Evolutionary conservation across 2,113 vertebrate species (phyloP).

Genomic region (Triplophysa tibetana): DNA sequence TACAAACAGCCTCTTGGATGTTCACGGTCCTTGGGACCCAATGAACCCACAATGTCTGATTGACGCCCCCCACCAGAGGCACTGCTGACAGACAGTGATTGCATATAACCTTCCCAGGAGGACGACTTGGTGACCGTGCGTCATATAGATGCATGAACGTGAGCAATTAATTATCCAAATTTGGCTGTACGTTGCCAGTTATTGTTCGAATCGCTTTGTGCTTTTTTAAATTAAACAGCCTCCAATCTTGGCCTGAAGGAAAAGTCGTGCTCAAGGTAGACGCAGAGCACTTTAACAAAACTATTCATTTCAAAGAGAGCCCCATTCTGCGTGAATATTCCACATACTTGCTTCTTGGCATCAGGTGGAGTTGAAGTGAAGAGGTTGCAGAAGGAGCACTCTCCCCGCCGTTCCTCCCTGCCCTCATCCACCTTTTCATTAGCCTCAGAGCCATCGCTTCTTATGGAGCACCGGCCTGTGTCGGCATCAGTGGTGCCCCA

Average conservation of each 20-base stretch:
- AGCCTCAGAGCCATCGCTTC: constrained; percentile 22
- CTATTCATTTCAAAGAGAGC: constrained; percentile 2
- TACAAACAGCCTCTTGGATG: constrained; percentile 51
- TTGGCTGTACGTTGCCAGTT: neutral
- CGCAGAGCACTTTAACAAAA: constrained; percentile 12
- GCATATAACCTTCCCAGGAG: neutral
- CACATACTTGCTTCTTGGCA: constrained; percentile 17
- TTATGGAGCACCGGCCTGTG: constrained; percentile 23
- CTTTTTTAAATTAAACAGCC: neutral
- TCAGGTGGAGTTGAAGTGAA: constrained; percentile 39
- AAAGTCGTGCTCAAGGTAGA: neutral
- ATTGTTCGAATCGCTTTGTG: constrained; percentile 1
- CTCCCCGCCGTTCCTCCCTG: constrained; percentile 7
- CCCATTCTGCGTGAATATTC: neutral
- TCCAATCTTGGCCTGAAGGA: neutral
- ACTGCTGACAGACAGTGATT: constrained; percentile 23
- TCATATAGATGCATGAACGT: neutral
- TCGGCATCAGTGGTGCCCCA: constrained; percentile 19
- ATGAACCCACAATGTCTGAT: constrained; percentile 44
- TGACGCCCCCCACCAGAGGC: constrained; percentile 47
- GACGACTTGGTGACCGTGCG: neutral
- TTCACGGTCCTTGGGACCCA: constrained; percentile 41
- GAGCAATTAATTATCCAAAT: constrained; percentile 13
- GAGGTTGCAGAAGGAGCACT: constrained; percentile 36
- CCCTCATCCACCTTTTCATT: constrained; percentile 48